Percentiles rank a stretch among this genome's conserved stretches.
phyloP scores from a whole-genome alignment of 2,113 vertebrate species.

The Channa argus region DNA sequence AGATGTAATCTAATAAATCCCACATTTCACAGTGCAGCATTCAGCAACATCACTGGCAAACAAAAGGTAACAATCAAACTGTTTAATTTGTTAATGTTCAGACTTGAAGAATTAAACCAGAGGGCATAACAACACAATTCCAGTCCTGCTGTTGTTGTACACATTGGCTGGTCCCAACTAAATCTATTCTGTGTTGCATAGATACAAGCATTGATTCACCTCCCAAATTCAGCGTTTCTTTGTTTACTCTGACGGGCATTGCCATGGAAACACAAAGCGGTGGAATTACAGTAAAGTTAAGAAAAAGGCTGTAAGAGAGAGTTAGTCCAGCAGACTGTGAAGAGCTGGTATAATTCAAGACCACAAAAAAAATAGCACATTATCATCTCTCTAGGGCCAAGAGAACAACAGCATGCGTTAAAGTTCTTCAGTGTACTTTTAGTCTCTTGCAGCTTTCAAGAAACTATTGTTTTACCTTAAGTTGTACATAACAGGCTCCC shows the following conservation, averaged over 20 bases:
- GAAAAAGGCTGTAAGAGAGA: slow-evolving; percentile 27
- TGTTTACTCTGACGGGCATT: slow-evolving; percentile 65
- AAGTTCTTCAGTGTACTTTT: slow-evolving; percentile 15
- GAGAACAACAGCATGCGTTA: slow-evolving; percentile 1
- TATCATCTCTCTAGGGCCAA: slow-evolving; percentile 18
- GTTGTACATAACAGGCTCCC: slow-evolving; percentile 19
- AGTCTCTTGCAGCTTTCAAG: slow-evolving; percentile 10
- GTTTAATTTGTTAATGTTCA: slow-evolving; percentile 9
- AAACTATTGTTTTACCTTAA: slow-evolving; percentile 29
- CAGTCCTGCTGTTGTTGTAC: not conserved
- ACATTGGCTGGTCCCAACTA: not conserved
- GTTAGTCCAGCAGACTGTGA: slow-evolving; percentile 52
- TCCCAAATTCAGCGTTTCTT: slow-evolving; percentile 58
- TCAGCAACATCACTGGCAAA: not conserved
- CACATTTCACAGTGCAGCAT: slow-evolving; percentile 5
- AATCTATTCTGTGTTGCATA: slow-evolving; percentile 22
- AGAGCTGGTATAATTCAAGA: slow-evolving; percentile 47
- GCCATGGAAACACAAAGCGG: slow-evolving; percentile 67
- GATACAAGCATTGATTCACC: slow-evolving; percentile 48
- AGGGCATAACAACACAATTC: slow-evolving; percentile 11
- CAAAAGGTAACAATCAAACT: slow-evolving; percentile 1
- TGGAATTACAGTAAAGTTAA: slow-evolving; percentile 57
- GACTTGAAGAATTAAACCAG: slow-evolving; percentile 11
- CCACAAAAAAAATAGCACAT: slow-evolving; percentile 9
- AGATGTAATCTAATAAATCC: slow-evolving; percentile 2